Evolutionary conservation across 2,113 vertebrate species (phyloP).

Genomic region (Microtus ochrogaster): DNA sequence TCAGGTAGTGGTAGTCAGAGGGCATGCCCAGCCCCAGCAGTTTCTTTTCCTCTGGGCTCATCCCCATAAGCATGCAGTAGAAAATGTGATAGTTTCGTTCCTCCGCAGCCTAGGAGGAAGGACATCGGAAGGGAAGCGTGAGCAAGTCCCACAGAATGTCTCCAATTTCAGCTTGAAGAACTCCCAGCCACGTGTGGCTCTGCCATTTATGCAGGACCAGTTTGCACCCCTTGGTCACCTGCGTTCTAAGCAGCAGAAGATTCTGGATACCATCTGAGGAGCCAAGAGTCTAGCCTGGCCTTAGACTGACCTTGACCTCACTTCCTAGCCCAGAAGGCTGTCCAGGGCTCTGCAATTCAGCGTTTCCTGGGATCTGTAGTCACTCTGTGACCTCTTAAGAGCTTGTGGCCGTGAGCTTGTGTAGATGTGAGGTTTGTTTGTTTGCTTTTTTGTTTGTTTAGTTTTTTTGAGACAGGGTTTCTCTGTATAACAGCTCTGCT

Average conservation of each 20-base stretch:
- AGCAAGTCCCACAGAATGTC: background rate
- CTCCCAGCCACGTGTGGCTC: background rate
- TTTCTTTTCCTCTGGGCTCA: conserved; percentile 94
- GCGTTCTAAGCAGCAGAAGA: background rate
- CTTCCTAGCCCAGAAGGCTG: background rate
- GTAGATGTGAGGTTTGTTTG: background rate
- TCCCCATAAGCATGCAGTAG: conserved; percentile 96
- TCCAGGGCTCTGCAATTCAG: background rate
- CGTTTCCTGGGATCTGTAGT: background rate
- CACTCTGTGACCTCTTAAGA: background rate
- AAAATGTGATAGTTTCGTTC: conserved; percentile 99
- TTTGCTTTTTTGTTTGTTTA: background rate
- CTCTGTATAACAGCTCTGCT: too few relatives aligned
- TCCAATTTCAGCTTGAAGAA: background rate
- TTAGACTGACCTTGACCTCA: background rate
- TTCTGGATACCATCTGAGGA: background rate
- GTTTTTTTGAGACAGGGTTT: background rate
- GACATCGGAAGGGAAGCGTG: accelerated
- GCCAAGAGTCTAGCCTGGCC: background rate
- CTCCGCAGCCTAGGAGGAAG: conserved; percentile 88
- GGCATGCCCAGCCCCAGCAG: conserved; percentile 91
- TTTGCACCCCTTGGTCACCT: too few relatives aligned
- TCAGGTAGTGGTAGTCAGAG: conserved; percentile 94
- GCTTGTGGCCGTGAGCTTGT: background rate
- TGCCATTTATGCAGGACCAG: too few relatives aligned